Percentiles rank a stretch among this genome's conserved stretches.
Evolutionary conservation across 2,113 vertebrate species (phyloP).

Genomic region (Urocitellus parryii): DNA sequence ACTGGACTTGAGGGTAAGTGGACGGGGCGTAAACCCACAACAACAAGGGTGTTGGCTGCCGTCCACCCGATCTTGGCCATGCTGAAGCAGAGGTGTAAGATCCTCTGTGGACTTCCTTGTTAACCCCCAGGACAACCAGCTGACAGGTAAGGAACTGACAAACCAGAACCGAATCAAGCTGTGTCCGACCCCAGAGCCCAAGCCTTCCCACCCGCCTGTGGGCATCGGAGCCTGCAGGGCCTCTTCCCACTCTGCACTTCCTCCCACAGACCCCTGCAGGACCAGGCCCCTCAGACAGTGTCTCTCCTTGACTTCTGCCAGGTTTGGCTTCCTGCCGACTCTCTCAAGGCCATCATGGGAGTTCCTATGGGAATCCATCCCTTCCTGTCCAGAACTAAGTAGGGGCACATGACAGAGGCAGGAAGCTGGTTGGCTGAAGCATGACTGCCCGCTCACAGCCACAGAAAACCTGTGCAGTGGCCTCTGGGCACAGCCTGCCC

Average conservation of each 20-base stretch:
- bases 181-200: background rate
- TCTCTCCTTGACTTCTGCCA: background rate
- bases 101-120: rapidly evolving
- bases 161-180: rapidly evolving
- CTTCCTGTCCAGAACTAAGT: background rate
- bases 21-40: background rate
- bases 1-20: background rate
- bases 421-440: background rate
- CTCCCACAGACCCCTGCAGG: background rate
- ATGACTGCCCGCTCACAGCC: rapidly evolving
- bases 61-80: rapidly evolving
- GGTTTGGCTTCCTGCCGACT: background rate
- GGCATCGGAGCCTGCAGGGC: rapidly evolving
- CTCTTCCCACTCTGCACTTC: rapidly evolving
- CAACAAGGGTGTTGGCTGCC: no score
- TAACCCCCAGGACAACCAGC: rapidly evolving
- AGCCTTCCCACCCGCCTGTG: rapidly evolving
- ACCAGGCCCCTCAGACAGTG: background rate
- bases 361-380: no score
- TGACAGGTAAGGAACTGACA: no score
- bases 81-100: rapidly evolving
- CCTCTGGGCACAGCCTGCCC: no score
- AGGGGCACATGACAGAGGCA: background rate
- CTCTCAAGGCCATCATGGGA: rapidly evolving
- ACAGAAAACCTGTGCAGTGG: background rate